phyloP scores from a whole-genome alignment of 2,888 invertebrate genomes.

The Margaritifera margaritifera region DNA sequence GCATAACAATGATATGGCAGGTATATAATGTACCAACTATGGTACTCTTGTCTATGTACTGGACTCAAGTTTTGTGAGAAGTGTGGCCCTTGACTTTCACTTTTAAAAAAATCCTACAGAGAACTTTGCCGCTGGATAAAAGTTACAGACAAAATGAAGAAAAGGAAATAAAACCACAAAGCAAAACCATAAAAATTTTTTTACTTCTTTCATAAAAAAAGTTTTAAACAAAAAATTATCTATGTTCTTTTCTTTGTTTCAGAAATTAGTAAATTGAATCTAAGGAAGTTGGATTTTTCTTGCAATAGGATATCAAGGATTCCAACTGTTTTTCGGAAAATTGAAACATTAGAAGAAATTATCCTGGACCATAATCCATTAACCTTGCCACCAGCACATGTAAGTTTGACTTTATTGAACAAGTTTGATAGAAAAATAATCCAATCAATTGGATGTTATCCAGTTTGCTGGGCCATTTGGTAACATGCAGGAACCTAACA shows the following conservation, averaged over 20 bases:
- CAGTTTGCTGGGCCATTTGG: no score
- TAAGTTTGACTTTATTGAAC: conserved; percentile 76
- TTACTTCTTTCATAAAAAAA: background rate
- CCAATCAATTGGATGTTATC: no score
- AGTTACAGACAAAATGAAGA: background rate
- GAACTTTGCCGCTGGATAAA: background rate
- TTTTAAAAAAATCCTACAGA: background rate
- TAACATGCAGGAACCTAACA: no score
- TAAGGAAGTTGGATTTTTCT: conserved; percentile 90
- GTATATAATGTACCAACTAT: no score
- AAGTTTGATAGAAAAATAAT: no score
- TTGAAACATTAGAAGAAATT: conserved; percentile 87
- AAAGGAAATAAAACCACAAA: background rate
- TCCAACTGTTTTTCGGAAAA: conserved; percentile 89
- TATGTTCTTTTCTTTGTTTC: conserved; percentile 59
- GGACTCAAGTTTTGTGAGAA: no score
- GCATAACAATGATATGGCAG: no score
- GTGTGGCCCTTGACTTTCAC: background rate
- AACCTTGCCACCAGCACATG: conserved; percentile 92
- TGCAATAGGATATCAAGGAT: conserved; percentile 91
- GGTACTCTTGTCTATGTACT: no score
- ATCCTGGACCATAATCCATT: conserved; percentile 91
- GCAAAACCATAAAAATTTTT: background rate
- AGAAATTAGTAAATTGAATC: conserved; percentile 90
- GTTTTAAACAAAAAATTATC: background rate